These are phyloP conservation scores for Bubo blakistoni DNA, from an alignment of 2,113 vertebrate genomes.

Conservation along the genomic window DNA sequence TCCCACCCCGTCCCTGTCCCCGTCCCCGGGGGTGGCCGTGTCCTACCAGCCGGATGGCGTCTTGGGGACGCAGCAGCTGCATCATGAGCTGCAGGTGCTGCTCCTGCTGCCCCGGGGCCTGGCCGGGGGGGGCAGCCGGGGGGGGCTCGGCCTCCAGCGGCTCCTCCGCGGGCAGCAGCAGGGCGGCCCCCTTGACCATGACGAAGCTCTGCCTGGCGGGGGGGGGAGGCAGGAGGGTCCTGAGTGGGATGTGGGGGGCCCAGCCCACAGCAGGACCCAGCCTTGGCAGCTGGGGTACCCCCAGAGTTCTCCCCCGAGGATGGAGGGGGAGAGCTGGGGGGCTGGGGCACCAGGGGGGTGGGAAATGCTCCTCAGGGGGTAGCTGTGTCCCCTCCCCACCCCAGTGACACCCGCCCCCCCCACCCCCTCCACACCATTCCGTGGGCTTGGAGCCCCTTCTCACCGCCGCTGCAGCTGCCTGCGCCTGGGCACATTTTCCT, in stretches of 20 bases:
- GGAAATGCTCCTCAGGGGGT: not conserved
- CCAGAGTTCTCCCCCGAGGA: not conserved
- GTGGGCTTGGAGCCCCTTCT: not conserved
- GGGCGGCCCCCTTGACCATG: constrained; percentile 85
- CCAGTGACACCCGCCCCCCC: not conserved
- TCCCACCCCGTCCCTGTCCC: no score
- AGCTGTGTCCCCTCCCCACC: not conserved
- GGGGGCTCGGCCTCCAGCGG: not conserved
- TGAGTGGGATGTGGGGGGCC: not conserved
- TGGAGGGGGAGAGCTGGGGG: not conserved
- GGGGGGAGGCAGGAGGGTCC: not conserved
- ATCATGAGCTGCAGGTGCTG: constrained; percentile 89
- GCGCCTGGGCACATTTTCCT: constrained; percentile 70
- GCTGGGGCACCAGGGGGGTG: not conserved
- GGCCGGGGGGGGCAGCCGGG: not conserved
- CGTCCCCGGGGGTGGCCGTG: not conserved
- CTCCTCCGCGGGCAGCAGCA: constrained; percentile 80
- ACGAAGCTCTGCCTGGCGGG: constrained; percentile 89
- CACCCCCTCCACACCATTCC: not conserved
- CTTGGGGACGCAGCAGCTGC: constrained; percentile 84
- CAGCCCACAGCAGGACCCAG: not conserved
- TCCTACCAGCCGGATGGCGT: constrained; percentile 87
- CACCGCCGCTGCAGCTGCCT: constrained; percentile 87
- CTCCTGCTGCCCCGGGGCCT: constrained; percentile 60
- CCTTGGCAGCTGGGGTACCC: not conserved